phyloP scores from a whole-genome alignment of 2,797 vertebrate species.

The Paguma larvata region DNA sequence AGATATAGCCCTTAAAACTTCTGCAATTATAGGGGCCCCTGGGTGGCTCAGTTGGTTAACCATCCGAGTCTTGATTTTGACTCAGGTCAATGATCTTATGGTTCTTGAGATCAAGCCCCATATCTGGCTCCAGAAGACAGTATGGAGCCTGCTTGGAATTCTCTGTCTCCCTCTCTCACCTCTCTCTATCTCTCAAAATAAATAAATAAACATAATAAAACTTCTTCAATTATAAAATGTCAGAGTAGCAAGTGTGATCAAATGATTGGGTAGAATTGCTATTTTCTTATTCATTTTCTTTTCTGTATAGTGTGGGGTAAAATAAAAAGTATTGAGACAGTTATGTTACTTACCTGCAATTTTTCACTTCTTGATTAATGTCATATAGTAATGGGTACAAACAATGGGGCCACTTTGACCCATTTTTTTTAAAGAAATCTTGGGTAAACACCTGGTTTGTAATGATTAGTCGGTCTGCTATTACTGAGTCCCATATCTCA shows the following conservation, averaged over 20 bases:
- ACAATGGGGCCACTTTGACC: neutral
- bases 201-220: no score
- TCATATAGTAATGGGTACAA: neutral
- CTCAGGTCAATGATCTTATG: no score
- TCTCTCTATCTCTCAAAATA: no score
- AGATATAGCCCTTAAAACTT: neutral
- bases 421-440: neutral
- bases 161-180: no score
- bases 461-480: rapidly evolving
- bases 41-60: no score
- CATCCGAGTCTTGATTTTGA: no score
- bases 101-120: no score
- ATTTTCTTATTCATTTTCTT: neutral
- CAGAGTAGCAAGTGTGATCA: neutral
- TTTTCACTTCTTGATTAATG: neutral
- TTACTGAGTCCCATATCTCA: neutral
- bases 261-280: neutral
- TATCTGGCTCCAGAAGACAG: no score
- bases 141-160: no score
- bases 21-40: neutral
- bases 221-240: neutral
- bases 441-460: neutral
- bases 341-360: neutral
- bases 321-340: neutral
- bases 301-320: neutral